Conservation (phyloP, 2,888 invertebrate genomes). For the Noctua pronuba region DNA sequence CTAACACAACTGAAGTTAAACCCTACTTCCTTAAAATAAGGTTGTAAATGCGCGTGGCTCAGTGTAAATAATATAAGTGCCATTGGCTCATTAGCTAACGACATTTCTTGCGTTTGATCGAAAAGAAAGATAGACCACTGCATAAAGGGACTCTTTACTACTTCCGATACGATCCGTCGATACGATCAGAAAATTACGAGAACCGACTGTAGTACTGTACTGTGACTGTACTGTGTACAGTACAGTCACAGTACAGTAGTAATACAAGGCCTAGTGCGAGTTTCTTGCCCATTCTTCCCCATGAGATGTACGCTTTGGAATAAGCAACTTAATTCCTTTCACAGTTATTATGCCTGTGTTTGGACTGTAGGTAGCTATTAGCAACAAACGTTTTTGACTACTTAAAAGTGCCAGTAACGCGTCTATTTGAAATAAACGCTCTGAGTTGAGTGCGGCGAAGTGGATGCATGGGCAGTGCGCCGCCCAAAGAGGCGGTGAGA, state of each 20-base stretch:
- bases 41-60: conserved; percentile 36
- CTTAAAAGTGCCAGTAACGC: neutral
- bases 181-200: conserved; percentile 57
- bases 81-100: conserved; percentile 71
- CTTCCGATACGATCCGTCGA: conserved; percentile 62
- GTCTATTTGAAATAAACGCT: neutral
- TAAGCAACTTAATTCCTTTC: neutral
- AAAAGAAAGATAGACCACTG: conserved; percentile 67
- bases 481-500: neutral
- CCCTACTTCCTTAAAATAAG: conserved; percentile 39
- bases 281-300: neutral
- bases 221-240: neutral
- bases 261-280: neutral
- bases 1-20: conserved; percentile 29
- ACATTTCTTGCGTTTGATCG: conserved; percentile 71
- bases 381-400: neutral
- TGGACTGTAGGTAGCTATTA: neutral
- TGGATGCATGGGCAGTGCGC: no score
- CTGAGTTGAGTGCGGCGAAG: neutral
- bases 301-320: neutral
- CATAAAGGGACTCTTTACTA: conserved; percentile 62
- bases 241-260: neutral
- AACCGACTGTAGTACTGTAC: neutral
- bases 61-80: conserved; percentile 56
- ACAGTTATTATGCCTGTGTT: neutral